Base-by-base conservation (phyloP, 2,888 invertebrate genomes). In the Autographa pulchrina region DNA sequence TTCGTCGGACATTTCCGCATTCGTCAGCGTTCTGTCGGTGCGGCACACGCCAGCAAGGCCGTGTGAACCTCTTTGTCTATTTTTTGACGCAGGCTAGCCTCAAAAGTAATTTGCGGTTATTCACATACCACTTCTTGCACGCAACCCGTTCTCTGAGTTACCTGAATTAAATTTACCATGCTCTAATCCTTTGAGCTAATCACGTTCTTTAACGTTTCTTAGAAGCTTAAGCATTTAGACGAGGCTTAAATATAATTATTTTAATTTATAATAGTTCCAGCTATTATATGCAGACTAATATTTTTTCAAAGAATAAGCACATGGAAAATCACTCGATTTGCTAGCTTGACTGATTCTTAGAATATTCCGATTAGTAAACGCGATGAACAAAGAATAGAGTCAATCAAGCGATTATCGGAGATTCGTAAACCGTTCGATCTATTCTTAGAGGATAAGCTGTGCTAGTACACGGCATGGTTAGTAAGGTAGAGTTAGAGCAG, bases 51-150 rank as follows among this genome's bases (percentile, higher is more conserved):
- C 87, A 75, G 78, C 94, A 95, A 95, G 94, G 95, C 89, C 94
- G 89, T 92, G 92, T 90, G 93, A 93, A 93, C 92, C 89, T 94
- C 95, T 94, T 94, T 95, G 94, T 95, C 91, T 94, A 87, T 90
- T 89, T 90, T 90, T 88, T 85, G 84, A 88, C 85, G 86, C 85
- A 82, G 82, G 71, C 74, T 65, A 72, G 67, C 65, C 68, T 77
- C 70, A 72, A 77, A 80, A 81, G 65, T 81, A 76, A 77, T 83
- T 79, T 81, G 78, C 77, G 75, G 84, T 85, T 85, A 80, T 82
- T 84, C 84, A 85, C 77, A 78, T 82, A 73, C 63, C 65, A 68
- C 71, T 41, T 70, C 64, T 59, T 72, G 68, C 75, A 80, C 72
- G 80, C 75, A 70, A 73, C 48, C 66, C 56, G 38, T 54, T 58